Conservation (phyloP, 2,113 vertebrate species). For the Gobiocypris rarus region DNA sequence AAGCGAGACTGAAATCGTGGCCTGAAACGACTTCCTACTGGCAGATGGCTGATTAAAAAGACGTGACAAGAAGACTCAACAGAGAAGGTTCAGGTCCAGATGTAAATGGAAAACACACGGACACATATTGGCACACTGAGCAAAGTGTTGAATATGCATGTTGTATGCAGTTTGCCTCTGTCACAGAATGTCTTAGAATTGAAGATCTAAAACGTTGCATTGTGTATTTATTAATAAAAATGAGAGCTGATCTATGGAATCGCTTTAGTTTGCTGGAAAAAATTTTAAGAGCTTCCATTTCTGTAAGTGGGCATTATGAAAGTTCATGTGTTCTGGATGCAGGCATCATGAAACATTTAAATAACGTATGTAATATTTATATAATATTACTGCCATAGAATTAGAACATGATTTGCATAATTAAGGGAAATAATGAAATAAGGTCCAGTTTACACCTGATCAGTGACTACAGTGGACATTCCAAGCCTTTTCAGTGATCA, state of each 20-base stretch:
- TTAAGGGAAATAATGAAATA: neutral
- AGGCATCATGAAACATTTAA: neutral
- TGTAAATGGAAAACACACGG: slow-evolving; percentile 48
- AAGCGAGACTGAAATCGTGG: slow-evolving; percentile 27
- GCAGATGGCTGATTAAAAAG: slow-evolving; percentile 61
- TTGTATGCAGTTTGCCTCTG: slow-evolving; percentile 35
- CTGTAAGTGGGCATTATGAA: neutral
- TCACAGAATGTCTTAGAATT: slow-evolving; percentile 3
- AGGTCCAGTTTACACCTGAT: neutral
- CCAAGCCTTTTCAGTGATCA: too few relatives aligned
- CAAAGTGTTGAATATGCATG: slow-evolving; percentile 42
- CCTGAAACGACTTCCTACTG: slow-evolving; percentile 10
- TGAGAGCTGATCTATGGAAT: neutral
- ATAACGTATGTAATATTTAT: neutral
- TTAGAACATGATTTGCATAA: neutral
- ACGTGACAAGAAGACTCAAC: slow-evolving; percentile 50
- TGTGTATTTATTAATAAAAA: slow-evolving; percentile 1
- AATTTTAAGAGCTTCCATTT: neutral
- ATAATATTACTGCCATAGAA: neutral
- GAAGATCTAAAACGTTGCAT: neutral
- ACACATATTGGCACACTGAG: slow-evolving; percentile 18
- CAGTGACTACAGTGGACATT: neutral
- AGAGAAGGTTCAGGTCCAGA: slow-evolving; percentile 50
- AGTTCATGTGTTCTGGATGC: neutral
- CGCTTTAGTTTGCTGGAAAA: neutral